Conservation (phyloP, 2,797 vertebrate genomes). For the Ctenopoma multispine region DNA sequence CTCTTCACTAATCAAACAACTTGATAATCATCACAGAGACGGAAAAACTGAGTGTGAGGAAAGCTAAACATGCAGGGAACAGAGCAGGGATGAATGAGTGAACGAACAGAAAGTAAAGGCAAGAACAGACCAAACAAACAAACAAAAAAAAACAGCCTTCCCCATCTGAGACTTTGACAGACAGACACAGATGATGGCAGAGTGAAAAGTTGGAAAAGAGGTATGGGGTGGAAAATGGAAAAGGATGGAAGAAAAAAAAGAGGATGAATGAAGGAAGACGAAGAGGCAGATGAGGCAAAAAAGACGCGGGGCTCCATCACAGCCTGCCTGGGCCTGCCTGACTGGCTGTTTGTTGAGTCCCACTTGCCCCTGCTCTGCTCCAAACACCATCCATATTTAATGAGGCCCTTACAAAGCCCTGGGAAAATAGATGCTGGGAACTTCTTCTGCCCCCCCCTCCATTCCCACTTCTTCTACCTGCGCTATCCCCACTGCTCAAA, state of each 20-base stretch:
- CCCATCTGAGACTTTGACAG: constrained; percentile 15
- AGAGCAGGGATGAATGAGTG: background rate
- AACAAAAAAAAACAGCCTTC: constrained; percentile 7
- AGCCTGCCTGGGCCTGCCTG: constrained; percentile 26
- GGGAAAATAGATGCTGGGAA: constrained; percentile 71
- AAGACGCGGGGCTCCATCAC: constrained; percentile 34
- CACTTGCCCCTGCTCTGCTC: constrained; percentile 76
- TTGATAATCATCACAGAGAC: constrained; percentile 4
- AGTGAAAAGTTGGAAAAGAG: background rate
- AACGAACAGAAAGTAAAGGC: background rate
- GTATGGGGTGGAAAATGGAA: background rate
- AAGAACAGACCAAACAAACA: background rate
- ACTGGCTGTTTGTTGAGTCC: constrained; percentile 75
- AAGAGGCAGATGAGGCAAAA: constrained; percentile 30
- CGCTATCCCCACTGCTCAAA: constrained; percentile 35
- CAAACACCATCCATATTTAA: constrained; percentile 83
- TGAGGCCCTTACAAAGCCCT: constrained; percentile 75
- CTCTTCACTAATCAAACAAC: constrained; percentile 26
- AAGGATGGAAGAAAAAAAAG: background rate
- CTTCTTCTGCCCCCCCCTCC: constrained; percentile 29
- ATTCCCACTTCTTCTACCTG: background rate
- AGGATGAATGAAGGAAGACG: constrained; percentile 7
- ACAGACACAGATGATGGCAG: background rate
- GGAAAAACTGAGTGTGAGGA: constrained; percentile 3
- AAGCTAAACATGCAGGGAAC: too few species aligned